Base-by-base conservation (phyloP, 64 coral and sea anemone species). In the Montipora capricornis region DNA sequence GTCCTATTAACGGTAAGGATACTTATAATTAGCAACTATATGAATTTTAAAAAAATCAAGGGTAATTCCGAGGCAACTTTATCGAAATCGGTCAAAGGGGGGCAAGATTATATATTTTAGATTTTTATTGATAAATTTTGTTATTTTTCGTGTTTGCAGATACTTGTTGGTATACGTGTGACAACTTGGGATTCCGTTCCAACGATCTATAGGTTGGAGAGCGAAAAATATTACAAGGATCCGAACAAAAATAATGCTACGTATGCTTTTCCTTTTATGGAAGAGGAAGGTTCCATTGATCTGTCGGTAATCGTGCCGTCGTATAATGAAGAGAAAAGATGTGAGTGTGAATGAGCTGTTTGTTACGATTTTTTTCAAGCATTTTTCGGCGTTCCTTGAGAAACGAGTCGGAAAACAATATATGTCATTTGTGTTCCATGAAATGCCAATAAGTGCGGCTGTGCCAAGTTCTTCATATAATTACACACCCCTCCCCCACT, bases 201-300 rank as follows among this genome's bases (percentile, higher is more conserved):
- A 51, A 90, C 76, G 89, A 94, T 99, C 49, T 61, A 82, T 53
- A 87, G 98, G 48, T 77, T 96, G 19, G 92, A 94, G 20, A 91
- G 95, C 75, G 98, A 99, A 87, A 96, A 99, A 49, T 96, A 90
- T 83, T 99, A 88, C 81, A 96, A 94, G n/a, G 98, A 99, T 84
- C 98, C 98, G 17, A 94, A 96, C 80, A 99, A 99, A 89, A 92
- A 96, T 14, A 96, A 99, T 94, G 89, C 92, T 16, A 96, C 89
- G 37, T 96, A 92, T 93, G 73, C 92, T 4, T 99, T 99, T 81
- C 98, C 98, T 59, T 92, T 92, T 46, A 94, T 96, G 95, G 95
- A 99, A 73, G 92, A 95, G 90, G 95, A 96, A 53, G 91, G 95
- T 4, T 96, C 95, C 2, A 78, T 96, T 64, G 98, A 99, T 82